phyloP scores from a whole-genome alignment of 1,140 invertebrate species.

The Odontomachus brunneus region DNA sequence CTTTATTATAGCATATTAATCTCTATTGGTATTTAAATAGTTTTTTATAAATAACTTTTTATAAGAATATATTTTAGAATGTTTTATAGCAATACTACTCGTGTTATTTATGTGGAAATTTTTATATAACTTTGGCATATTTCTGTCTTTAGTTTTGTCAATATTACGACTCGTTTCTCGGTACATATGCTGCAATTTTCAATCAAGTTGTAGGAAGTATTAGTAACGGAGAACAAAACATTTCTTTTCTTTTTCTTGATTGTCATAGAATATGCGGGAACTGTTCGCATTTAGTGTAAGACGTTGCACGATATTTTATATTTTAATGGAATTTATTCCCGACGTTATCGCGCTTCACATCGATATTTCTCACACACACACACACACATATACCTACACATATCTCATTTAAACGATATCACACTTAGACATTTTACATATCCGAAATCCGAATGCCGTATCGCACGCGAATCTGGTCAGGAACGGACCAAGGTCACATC shows the following conservation, averaged over 20 bases:
- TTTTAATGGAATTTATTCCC: too few relatives aligned
- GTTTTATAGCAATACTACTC: too few relatives aligned
- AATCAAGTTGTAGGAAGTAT: not conserved
- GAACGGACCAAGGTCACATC: slow-evolving; percentile 6
- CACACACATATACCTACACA: too few relatives aligned
- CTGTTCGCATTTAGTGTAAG: not conserved
- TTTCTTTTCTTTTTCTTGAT: not conserved
- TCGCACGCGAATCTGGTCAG: slow-evolving; percentile 24
- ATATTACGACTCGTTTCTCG: too few relatives aligned
- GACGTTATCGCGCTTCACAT: not conserved
- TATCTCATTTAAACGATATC: slow-evolving; percentile 17
- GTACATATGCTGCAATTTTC: too few relatives aligned
- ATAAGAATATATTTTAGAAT: too few relatives aligned
- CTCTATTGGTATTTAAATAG: too few relatives aligned
- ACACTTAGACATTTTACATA: slow-evolving; percentile 6
- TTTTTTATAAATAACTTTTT: too few relatives aligned
- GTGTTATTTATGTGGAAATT: too few relatives aligned
- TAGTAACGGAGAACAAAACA: not conserved
- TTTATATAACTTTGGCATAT: too few relatives aligned
- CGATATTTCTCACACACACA: not conserved
- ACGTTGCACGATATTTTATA: not conserved
- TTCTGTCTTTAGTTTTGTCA: too few relatives aligned
- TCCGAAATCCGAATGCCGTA: slow-evolving; percentile 6
- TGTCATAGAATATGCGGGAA: not conserved
- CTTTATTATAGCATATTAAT: too few relatives aligned